Evolutionary conservation across 2,113 vertebrate species (phyloP), one percentile per base, ranked within the genome.

Genomic region (Parus major): DNA sequence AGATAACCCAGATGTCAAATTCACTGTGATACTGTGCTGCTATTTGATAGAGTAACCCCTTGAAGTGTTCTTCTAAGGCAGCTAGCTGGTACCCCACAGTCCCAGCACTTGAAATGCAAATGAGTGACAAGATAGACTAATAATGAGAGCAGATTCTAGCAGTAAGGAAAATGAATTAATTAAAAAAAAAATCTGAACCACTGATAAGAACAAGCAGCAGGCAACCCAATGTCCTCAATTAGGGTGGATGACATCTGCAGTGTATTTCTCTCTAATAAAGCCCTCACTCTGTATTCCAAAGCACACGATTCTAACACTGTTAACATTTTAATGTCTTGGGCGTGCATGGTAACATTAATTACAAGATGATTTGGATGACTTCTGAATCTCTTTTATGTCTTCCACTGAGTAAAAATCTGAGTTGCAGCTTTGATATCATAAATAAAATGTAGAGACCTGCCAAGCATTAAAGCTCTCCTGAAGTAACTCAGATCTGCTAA

Each of bases 301-400:
- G 99, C 99, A 99, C 99, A 99, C 97, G 98, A 98, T 98, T 99
- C 99, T 98, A 99, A 99, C 99, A 99, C 99, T 99, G 99, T 99
- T 99, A 99, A 99, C 99, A 99, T 99, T 99, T 98, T 99, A 99
- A 99, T 99, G 99, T 99, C 98, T 98, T 99, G 98, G 99, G 98
- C 98, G 99, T 99, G 99, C 98, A 80, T 95, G 98, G 98, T 98
- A 99, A 99, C 99, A 99, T 99, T 99, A 99, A 99, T 99, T 99
- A 99, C 99, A 98, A 98, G 98, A 98, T 98, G 98, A 98, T 99
- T 99, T 99, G 98, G 98, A 98, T 98, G 98, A 98, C 98, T 99
- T 98, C 98, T 98, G 98, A 99, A 99, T 99, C 99, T 98, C 98
- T 98, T 99, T 99, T 98, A 99, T 99, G 98, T 99, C 98, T 99